Evolutionary conservation across 1,140 invertebrate genomes (phyloP).

Genomic region (Stratiolaelaps scimitus): DNA sequence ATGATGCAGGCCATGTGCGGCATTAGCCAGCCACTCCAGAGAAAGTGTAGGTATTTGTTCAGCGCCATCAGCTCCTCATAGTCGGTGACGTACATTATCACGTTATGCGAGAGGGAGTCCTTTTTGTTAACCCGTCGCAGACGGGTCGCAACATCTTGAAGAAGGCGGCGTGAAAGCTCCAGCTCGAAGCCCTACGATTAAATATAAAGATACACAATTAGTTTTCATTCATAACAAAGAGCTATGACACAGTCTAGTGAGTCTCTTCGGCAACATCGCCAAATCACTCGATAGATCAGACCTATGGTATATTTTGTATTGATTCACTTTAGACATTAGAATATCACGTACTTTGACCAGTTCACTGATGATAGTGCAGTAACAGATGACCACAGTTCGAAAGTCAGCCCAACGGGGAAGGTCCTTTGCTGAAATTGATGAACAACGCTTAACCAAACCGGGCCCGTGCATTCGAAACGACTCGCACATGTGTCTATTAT

Average conservation of each 20-base stretch:
- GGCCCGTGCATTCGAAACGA: too few relatives aligned
- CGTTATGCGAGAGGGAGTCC: constrained; percentile 8
- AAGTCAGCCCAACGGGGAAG: background rate
- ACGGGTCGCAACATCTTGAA: background rate
- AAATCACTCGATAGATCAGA: too few relatives aligned
- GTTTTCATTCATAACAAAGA: too few relatives aligned
- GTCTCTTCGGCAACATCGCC: too few relatives aligned
- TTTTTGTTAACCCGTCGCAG: background rate
- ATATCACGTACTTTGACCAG: constrained; percentile 6
- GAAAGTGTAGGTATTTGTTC: background rate
- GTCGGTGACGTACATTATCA: constrained; percentile 18
- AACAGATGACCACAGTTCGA: background rate
- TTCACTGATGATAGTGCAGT: background rate
- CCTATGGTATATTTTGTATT: too few relatives aligned
- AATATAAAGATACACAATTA: too few relatives aligned
- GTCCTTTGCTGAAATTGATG: constrained; percentile 1
- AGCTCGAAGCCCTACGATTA: constrained; percentile 25
- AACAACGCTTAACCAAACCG: too few relatives aligned
- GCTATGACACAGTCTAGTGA: too few relatives aligned
- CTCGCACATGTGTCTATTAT: too few relatives aligned
- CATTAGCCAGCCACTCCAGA: too few relatives aligned
- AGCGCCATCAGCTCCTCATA: constrained; percentile 14
- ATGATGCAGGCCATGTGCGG: too few relatives aligned
- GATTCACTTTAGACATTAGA: background rate
- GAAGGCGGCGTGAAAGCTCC: background rate